Evolutionary conservation across 1,140 invertebrate species (phyloP), one percentile per base, ranked within the genome.

Genomic region (Carposina sasakii): DNA sequence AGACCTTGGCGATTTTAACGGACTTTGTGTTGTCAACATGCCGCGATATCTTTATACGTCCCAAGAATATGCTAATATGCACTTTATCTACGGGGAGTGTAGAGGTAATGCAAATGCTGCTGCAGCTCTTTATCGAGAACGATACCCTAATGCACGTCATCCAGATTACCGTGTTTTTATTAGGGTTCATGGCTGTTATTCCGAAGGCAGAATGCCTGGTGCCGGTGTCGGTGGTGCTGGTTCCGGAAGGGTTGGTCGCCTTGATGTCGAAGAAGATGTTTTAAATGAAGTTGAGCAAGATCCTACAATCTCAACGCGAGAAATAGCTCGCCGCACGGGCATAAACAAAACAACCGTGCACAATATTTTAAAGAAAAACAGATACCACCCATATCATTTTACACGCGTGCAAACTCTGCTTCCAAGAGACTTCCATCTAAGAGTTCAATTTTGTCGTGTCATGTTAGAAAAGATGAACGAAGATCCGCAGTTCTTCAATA

Each of bases 331-430:
- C 9, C 4, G 20, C n/a, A 40, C 36, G 5, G 36, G 46, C 1
- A 28, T 48, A 26, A 2, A 34, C 3, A 48, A 48, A 37, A 19
- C 34, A 3, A 15, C 46, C 2, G 46, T 17, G n/a, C 22, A 48
- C 3, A n/a, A 36, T 15, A 15, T 48, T 20, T n/a, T 40, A 2
- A 39, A 31, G 15, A 22, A 23, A 3, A 2, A 39, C 19, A 22
- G 31, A 13, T 48, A 48, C 15, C 36, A 48, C 12, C 34, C 46
- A 8, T 48, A 48, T 26, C 46, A 48, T 12, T 20, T 48, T n/a
- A 34, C 28, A 40, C 21, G 46, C 0, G 46, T 48, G 21, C 46
- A 48, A 30, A 31, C 22, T 8, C 19, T 48, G 3, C 46, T 48
- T 48, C 36, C 46, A 1, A 6, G 13, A 9, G 46, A 48, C 17